phyloP scores from a whole-genome alignment of 2,888 invertebrate species.

The Seira ritae region DNA sequence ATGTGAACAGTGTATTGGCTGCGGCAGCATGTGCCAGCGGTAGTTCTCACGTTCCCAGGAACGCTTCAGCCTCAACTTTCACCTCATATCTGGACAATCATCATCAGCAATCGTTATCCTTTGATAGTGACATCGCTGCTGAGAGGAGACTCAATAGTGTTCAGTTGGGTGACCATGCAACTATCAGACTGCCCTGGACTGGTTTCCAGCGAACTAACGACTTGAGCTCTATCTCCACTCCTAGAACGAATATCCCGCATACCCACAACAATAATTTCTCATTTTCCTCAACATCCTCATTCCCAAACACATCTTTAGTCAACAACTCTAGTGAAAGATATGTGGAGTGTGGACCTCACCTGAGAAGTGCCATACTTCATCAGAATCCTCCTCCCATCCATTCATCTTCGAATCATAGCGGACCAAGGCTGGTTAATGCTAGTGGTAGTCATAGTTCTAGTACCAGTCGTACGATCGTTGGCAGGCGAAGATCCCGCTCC shows the following conservation, averaged over 20 bases:
- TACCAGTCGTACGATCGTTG: slow-evolving; percentile 23
- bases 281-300: slow-evolving; percentile 11
- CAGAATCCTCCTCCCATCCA: neutral
- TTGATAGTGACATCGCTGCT: slow-evolving; percentile 43
- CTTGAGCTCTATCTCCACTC: slow-evolving; percentile 63
- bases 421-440: slow-evolving; percentile 13
- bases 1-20: slow-evolving; percentile 45
- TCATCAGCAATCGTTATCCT: slow-evolving; percentile 23
- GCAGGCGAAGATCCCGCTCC: slow-evolving; percentile 62
- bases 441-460: slow-evolving; percentile 16
- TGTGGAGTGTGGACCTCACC: slow-evolving; percentile 64
- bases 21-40: slow-evolving; percentile 7
- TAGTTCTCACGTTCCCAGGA: slow-evolving; percentile 42
- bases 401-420: slow-evolving; percentile 20
- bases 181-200: slow-evolving; percentile 72
- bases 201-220: slow-evolving; percentile 70
- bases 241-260: slow-evolving; percentile 60
- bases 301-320: neutral
- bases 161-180: slow-evolving; percentile 72
- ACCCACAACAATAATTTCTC: slow-evolving; percentile 71
- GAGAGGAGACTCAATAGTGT: slow-evolving; percentile 71
- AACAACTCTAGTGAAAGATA: slow-evolving; percentile 59
- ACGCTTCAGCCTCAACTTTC: slow-evolving; percentile 51
- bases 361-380: slow-evolving; percentile 37
- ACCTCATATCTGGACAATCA: slow-evolving; percentile 55